Evolutionary conservation across 1,140 invertebrate species (phyloP), one percentile per base, ranked within the genome.

Genomic region (Phymorhynchus buccinoides): DNA sequence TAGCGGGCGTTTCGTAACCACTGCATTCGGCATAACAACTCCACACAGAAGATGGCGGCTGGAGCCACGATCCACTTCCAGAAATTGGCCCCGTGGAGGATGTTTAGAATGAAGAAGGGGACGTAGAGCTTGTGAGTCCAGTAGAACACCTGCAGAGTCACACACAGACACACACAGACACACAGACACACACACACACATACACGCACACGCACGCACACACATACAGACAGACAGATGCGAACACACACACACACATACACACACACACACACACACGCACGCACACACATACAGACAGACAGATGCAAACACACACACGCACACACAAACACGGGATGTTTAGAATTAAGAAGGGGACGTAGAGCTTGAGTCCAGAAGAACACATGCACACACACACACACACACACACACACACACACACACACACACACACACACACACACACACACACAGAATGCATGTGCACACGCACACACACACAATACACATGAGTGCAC

Each of bases 61-160:
- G 98, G 98, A 2, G 95, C 92, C 18, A 98, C 92, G 90, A 99
- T 97, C 98, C 98, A 99, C 92, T 97, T 98, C 97, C 97, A 99
- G 92, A 98, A 99, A 90, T 97, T 97, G 0, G 97, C 97, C 0
- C 96, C 97, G 91, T 99, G 98, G 48, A 98, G 94, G 32, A 98
- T 95, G 3, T 96, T 93, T 0, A 98, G 93, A 42, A 97, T 94
- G 96, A 96, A 98, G 91, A 98, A 99, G 0, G 96, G 96, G 27
- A 98, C 94, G 92, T 98, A 99, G 52, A 99, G 93, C 44, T 98
- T 94, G 93, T 99, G 98, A 0, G 97, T 97, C 96, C 27, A 32
- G 1, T 14, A 12, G n/a, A 12, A 32, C 27, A 32, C 27, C 27
- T 73, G 7, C 12, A 77, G 9, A 77, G 9, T 18, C 73, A 77